Conservation (phyloP, 2,797 vertebrate genomes). For the Epinephelus coioides region DNA sequence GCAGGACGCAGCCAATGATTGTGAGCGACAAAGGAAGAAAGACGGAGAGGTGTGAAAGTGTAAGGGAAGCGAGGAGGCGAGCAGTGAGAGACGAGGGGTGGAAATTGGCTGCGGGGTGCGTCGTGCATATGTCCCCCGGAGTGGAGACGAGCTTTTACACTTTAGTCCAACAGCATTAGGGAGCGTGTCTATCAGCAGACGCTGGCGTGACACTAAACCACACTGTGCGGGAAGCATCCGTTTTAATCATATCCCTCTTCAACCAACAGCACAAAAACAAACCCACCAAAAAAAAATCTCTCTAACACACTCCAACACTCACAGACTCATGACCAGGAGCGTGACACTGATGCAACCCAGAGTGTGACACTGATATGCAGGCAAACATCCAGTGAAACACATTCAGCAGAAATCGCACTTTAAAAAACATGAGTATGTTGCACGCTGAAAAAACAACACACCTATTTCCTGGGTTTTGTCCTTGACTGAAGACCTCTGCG, state of each 20-base stretch:
- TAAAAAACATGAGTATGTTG: constrained; percentile 14
- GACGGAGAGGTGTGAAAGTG: constrained; percentile 61
- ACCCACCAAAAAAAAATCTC: constrained; percentile 17
- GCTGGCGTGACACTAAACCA: constrained; percentile 68
- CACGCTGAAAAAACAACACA: constrained; percentile 19
- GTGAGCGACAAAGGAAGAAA: constrained; percentile 62
- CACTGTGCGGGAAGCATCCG: constrained; percentile 68
- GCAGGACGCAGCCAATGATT: constrained; percentile 49
- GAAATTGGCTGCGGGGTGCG: constrained; percentile 68
- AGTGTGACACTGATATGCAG: constrained; percentile 46
- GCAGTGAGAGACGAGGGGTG: constrained; percentile 41
- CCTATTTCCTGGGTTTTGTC: constrained; percentile 24
- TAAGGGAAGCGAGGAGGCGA: constrained; percentile 49
- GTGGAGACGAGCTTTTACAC: constrained; percentile 68
- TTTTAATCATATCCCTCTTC: constrained; percentile 68
- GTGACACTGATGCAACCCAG: constrained; percentile 18
- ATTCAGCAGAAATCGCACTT: constrained; percentile 21
- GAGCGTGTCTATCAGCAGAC: constrained; percentile 70
- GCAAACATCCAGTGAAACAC: constrained; percentile 14
- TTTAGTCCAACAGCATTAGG: constrained; percentile 78
- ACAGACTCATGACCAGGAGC: constrained; percentile 24
- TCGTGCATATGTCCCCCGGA: constrained; percentile 54
- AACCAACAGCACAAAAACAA: constrained; percentile 43
- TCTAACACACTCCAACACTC: constrained; percentile 33
- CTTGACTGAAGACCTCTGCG: constrained; percentile 47